Percentiles rank a stretch among this genome's conserved stretches.
Evolutionary conservation across 2,797 vertebrate genomes (phyloP).

Genomic region (Masticophis lateralis): DNA sequence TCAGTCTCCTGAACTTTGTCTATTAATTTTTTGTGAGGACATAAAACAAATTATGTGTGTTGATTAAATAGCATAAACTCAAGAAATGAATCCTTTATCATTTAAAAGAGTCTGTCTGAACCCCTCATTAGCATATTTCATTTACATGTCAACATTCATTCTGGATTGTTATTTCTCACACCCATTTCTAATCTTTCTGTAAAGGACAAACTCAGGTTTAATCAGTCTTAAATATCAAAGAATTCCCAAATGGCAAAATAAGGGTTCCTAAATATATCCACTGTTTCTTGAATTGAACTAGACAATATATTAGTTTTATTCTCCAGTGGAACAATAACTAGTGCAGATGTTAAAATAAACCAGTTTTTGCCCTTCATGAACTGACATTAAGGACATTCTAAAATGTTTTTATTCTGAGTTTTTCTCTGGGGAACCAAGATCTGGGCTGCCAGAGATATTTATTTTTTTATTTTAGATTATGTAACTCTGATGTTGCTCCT

Average conservation of each 20-base stretch:
- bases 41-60: neutral
- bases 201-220: neutral
- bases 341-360: neutral
- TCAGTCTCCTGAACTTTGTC: too few species aligned
- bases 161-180: neutral
- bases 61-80: neutral
- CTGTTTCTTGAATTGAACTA: neutral
- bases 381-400: neutral
- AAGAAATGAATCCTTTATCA: neutral
- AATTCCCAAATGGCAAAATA: neutral
- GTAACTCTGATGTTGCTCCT: neutral
- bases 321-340: neutral
- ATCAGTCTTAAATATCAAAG: neutral
- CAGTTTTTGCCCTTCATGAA: neutral
- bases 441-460: neutral
- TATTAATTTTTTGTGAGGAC: neutral
- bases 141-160: neutral
- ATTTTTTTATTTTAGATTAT: neutral
- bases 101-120: neutral
- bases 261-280: neutral
- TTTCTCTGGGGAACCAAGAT: neutral
- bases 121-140: neutral
- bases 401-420: neutral
- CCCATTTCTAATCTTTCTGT: neutral
- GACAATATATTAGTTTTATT: neutral